A percentile compares a stretch with the other conserved stretches of the same genome.
Conservation (phyloP, 2,113 vertebrate genomes). For the Microcebus griseorufus region DNA sequence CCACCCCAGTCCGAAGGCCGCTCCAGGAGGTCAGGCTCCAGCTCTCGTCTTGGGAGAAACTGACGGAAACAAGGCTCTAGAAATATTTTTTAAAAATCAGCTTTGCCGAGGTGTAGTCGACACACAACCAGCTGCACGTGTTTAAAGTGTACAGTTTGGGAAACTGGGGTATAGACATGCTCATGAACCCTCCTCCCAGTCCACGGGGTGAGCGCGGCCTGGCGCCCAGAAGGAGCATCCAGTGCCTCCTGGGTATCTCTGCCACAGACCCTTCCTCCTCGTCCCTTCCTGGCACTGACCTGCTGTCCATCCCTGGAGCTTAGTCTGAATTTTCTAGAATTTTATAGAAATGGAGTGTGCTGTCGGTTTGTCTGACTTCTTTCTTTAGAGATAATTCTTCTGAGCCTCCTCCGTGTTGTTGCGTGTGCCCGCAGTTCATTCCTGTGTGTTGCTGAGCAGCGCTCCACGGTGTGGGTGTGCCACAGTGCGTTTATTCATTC, state of each 20-base stretch:
- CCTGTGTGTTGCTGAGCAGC: no score
- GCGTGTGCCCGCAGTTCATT: rapidly evolving
- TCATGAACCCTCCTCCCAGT: rapidly evolving
- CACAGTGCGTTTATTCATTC: not conserved
- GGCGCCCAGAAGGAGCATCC: not conserved
- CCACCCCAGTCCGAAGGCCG: rapidly evolving
- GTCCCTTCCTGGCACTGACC: not conserved
- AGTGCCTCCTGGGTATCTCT: no score
- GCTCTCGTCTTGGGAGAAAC: not conserved
- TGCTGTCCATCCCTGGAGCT: not conserved
- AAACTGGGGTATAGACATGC: rapidly evolving
- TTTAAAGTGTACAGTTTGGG: rapidly evolving
- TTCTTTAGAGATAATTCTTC: not conserved
- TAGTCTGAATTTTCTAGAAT: not conserved
- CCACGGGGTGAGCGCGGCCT: rapidly evolving
- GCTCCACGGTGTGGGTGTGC: rapidly evolving
- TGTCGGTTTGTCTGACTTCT: not conserved
- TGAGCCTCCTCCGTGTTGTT: not conserved
- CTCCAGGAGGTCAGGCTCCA: not conserved
- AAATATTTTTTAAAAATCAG: not conserved
- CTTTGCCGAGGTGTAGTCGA: rapidly evolving
- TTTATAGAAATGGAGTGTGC: no score
- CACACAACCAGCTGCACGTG: rapidly evolving
- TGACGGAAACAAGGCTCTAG: rapidly evolving
- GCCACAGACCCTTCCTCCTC: not conserved